Conservation (phyloP, 2,888 invertebrate species). For the Piscicola geometra region DNA sequence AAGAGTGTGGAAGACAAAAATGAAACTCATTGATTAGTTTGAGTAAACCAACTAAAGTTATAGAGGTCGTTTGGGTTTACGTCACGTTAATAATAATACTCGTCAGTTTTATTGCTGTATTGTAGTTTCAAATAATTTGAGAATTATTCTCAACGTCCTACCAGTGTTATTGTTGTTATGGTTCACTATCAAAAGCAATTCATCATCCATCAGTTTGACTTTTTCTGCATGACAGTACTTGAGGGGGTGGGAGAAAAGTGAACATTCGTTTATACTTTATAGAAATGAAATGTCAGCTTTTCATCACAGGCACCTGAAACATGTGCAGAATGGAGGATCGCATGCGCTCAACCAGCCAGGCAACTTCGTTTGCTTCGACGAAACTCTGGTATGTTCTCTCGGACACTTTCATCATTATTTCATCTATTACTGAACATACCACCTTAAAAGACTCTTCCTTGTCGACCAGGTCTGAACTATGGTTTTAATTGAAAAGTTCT, state of each 20-base stretch:
- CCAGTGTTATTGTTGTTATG: neutral
- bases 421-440: slow-evolving; percentile 3
- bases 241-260: too few species aligned
- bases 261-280: too few species aligned
- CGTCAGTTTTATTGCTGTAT: too few species aligned
- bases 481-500: too few species aligned
- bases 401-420: slow-evolving; percentile 11
- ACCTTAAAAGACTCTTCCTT: slow-evolving; percentile 25
- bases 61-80: too few species aligned
- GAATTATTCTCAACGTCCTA: neutral
- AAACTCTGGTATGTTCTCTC: slow-evolving; percentile 7
- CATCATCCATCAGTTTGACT: slow-evolving; percentile 6
- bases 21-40: too few species aligned
- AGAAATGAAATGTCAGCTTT: too few species aligned
- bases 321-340: slow-evolving; percentile 23
- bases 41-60: too few species aligned
- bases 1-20: too few species aligned
- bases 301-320: too few species aligned
- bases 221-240: neutral
- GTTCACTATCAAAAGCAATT: neutral
- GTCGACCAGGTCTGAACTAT: slow-evolving; percentile 18
- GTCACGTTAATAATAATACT: too few species aligned
- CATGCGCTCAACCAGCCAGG: slow-evolving; percentile 13
- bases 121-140: too few species aligned
- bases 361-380: neutral